Base-by-base conservation (phyloP, 35 echinoderm and acorn worm genomes). In the Holothuria glaberrima region DNA sequence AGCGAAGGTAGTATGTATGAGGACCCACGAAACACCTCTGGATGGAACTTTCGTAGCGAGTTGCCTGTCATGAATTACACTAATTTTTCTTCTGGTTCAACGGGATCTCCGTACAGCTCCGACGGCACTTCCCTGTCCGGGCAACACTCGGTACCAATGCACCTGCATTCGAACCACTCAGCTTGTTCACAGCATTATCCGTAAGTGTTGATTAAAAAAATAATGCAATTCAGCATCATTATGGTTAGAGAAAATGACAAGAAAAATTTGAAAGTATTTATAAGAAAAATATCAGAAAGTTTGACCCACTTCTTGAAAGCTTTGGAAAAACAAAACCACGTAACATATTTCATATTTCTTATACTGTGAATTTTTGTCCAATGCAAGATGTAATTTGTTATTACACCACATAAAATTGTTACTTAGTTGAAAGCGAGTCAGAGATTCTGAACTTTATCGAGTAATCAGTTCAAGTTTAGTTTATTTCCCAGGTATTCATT, bases 21-120 rank as follows among this genome's bases (percentile, higher is more conserved):
- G 20, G 74, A 78, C 44, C 74, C 44, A 26, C 0, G 74, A 20
- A 78, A 27, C 38, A 48, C 74, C 16, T 25, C 74, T n/a, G 74
- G 74, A 5, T 78, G 74, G 74, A 78, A 78, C 50, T 52, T 78
- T 78, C 74, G 38, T 28, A 78, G 74, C 44, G 74, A 78, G 13
- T 56, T 78, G 50, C 38, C 74, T 4, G 74, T 78, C 13, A 48
- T 78, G 29, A 78, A 78, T 52, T 78, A 78, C 29, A 24, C 74
- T 0, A 78, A 48, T 78, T 78, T 78, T 26, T 48, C 74, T 4
- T 50, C 74, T 19, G 74, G 74, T 48, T 48, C 74, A 13, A 12
- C 74, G 26, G 35, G 36, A 19, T 78, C 74, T 48, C 20, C 74
- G 5, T 48, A 78, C 33, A 28, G 74, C 36, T 45, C 74, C 20